Evolutionary conservation across 2,797 vertebrate species (phyloP).

Genomic region (Coilia nasus): DNA sequence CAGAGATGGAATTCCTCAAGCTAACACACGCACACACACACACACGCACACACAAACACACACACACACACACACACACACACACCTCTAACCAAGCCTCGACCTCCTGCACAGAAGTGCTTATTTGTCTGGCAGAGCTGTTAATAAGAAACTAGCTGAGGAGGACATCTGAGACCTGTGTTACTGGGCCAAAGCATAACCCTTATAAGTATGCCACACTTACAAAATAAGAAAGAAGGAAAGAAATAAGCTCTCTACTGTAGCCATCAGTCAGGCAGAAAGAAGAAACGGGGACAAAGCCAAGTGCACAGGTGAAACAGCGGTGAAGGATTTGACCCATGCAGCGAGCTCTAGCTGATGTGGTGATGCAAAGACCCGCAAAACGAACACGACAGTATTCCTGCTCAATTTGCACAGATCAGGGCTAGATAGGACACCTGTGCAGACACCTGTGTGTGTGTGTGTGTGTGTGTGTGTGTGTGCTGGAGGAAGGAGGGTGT

Average conservation of each 20-base stretch:
- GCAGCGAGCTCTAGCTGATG: no score
- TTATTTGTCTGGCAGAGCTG: not conserved
- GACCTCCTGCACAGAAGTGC: not conserved
- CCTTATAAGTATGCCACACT: not conserved
- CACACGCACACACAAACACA: not conserved
- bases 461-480: no score
- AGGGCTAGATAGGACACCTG: no score
- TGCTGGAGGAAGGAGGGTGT: no score
- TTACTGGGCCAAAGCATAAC: not conserved
- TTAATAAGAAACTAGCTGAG: not conserved
- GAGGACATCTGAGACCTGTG: not conserved
- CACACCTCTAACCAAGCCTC: not conserved
- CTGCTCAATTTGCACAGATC: not conserved
- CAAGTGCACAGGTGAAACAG: no score
- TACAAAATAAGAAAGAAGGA: not conserved
- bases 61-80: not conserved
- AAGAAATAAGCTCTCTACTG: not conserved
- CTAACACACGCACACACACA: not conserved
- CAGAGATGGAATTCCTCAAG: slow-evolving; percentile 30
- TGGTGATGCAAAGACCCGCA: no score
- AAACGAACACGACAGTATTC: not conserved
- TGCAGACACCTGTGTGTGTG: no score
- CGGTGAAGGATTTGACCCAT: no score
- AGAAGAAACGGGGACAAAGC: no score
- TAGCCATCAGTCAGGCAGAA: not conserved